These are phyloP conservation scores for Amphipoea lucens DNA, from an alignment of 2,888 invertebrate species.

Conservation along the genomic window DNA sequence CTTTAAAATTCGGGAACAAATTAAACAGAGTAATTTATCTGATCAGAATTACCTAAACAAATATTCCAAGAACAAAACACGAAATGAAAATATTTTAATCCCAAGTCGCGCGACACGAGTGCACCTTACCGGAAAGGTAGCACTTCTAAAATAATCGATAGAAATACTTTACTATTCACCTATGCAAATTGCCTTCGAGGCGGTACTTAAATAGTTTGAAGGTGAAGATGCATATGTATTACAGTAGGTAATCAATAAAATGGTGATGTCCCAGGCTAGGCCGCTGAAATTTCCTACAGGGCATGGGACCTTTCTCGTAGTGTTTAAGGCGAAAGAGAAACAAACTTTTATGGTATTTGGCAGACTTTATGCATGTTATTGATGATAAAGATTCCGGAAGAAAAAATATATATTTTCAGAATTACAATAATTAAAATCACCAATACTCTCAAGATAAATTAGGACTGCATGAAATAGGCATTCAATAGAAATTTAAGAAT, in stretches of 20 bases:
- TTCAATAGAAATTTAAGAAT: not conserved
- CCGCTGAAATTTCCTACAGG: not conserved
- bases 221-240: slow-evolving; percentile 8
- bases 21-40: not conserved
- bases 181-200: slow-evolving; percentile 2
- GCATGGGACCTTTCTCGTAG: not conserved
- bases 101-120: slow-evolving; percentile 9
- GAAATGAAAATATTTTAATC: not conserved
- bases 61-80: not conserved
- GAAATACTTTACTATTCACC: not conserved
- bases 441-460: too few relatives aligned
- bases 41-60: not conserved
- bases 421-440: not conserved
- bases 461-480: not conserved
- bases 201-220: not conserved
- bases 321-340: not conserved
- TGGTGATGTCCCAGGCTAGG: not conserved
- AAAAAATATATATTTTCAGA: not conserved
- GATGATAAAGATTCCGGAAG: too few relatives aligned
- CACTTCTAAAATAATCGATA: slow-evolving; percentile 28
- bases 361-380: too few relatives aligned
- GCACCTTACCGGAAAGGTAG: not conserved
- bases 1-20: not conserved
- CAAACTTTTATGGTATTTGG: too few relatives aligned
- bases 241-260: not conserved